Conservation (phyloP, 2,113 vertebrate genomes). For the Cyprichromis sp. region DNA sequence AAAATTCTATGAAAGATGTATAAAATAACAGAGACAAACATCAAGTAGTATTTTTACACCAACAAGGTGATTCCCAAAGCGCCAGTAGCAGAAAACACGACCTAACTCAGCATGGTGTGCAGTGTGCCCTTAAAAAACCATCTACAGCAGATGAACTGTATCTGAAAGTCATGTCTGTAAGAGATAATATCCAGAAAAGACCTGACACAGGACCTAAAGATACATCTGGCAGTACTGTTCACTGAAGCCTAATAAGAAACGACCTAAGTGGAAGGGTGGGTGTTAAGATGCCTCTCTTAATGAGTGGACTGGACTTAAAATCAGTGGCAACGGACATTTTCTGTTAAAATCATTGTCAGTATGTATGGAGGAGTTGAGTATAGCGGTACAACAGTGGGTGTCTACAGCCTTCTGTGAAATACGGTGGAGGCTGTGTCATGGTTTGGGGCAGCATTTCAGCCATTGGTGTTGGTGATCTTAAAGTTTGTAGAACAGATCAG, state of each 20-base stretch:
- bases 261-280: not conserved
- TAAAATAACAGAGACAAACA: not conserved
- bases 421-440: not conserved
- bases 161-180: not conserved
- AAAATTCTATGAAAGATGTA: not conserved
- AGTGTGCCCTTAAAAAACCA: not conserved
- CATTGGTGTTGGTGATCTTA: not conserved
- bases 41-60: not conserved
- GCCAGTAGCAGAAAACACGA: not conserved
- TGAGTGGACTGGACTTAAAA: not conserved
- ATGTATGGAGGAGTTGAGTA: rapidly evolving
- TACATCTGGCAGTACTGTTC: rapidly evolving
- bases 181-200: not conserved
- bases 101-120: not conserved
- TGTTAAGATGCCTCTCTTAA: not conserved
- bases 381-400: rapidly evolving
- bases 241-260: not conserved
- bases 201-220: not conserved
- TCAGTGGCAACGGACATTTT: rapidly evolving
- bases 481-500: not conserved
- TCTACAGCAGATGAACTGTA: not conserved
- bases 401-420: not conserved
- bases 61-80: not conserved
- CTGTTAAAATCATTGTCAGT: not conserved
- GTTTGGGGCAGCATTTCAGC: not conserved